Evolutionary conservation across 2,113 vertebrate genomes (phyloP), one percentile per base, ranked within the genome.

Genomic region (Chaetura pelagica): DNA sequence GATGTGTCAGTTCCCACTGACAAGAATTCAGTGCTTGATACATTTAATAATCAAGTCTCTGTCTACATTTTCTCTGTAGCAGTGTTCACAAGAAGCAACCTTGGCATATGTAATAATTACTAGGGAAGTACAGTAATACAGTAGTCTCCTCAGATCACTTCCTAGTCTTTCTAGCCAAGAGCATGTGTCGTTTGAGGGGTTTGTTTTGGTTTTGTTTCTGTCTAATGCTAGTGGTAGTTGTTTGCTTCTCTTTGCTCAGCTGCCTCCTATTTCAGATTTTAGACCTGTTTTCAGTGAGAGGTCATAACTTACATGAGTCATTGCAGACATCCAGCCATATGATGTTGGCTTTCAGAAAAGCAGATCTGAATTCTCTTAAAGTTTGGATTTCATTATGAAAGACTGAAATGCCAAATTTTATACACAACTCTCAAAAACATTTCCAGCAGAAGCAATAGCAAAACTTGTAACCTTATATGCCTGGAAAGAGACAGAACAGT

Each of bases 321-420:
- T 61, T 88, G 54, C 68, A 87, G 76, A 83, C 52, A 92, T 92
- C 57, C 16, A 8, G 40, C 66, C 67, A 23, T 62, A 52, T 48
- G 26, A 52, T 80, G 15, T 12, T 1, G 7, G 58, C 35, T 68
- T 84, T 89, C 61, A 74, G 55, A 76, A 76, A 78, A 73, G 55
- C 46, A 78, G 24, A 51, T 89, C 24, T 91, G 85, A 92, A 74
- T 84, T 89, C n/a, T 57, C 46, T 51, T 64, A 13, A 82, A 87
- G 44, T 87, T 93, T 91, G 74, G 15, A 84, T 94, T 91, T 89
- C 71, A 55, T 87, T 78, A 84, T 42, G 55, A 57, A 83, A 76
- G 52, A 30, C 18, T 84, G 44, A 79, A 84, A 91, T 82, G 49
- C 15, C 29, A 57, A 44, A 69, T 87, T 69, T 90, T 44, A 35